Percentiles rank a stretch among this genome's conserved stretches.
These are phyloP conservation scores for Microcebus tavaratra DNA, from an alignment of 2,113 vertebrate species.

Conservation along the genomic window DNA sequence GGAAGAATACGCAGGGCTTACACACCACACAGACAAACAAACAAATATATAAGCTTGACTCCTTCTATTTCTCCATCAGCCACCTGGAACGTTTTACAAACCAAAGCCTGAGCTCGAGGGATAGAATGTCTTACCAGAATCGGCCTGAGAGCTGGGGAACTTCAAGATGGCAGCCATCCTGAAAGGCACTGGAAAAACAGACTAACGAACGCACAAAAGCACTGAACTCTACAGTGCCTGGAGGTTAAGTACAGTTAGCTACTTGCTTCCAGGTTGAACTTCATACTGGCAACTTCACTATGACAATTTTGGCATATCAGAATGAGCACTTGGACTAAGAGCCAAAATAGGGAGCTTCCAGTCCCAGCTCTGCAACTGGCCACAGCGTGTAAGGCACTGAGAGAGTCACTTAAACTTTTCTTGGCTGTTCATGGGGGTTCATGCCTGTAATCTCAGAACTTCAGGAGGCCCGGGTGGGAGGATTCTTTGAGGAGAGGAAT, in stretches of 20 bases:
- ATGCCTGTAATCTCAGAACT: too few relatives aligned
- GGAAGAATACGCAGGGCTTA: not conserved
- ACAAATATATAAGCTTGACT: not conserved
- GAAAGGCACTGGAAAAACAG: not conserved
- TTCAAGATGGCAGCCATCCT: not conserved
- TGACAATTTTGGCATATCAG: not conserved
- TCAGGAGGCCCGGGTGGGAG: too few relatives aligned
- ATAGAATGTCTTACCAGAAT: not conserved
- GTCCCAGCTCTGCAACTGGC: not conserved
- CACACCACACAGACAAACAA: not conserved
- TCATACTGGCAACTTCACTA: not conserved
- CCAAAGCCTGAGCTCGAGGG: not conserved
- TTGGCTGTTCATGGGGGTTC: too few relatives aligned
- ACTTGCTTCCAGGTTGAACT: not conserved
- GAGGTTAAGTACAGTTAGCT: not conserved
- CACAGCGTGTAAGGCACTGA: not conserved
- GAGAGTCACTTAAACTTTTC: not conserved
- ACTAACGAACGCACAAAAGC: not conserved
- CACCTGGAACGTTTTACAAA: constrained; percentile 55
- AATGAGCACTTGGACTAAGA: not conserved
- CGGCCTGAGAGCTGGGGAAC: not conserved
- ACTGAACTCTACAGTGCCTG: not conserved
- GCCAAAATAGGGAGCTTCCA: not conserved
- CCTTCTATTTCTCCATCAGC: not conserved
- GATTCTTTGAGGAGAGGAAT: too few relatives aligned